Percentiles rank a stretch among this genome's conserved stretches.
Evolutionary conservation across 2,797 vertebrate genomes (phyloP).

Genomic region (Cynopterus sphinx): DNA sequence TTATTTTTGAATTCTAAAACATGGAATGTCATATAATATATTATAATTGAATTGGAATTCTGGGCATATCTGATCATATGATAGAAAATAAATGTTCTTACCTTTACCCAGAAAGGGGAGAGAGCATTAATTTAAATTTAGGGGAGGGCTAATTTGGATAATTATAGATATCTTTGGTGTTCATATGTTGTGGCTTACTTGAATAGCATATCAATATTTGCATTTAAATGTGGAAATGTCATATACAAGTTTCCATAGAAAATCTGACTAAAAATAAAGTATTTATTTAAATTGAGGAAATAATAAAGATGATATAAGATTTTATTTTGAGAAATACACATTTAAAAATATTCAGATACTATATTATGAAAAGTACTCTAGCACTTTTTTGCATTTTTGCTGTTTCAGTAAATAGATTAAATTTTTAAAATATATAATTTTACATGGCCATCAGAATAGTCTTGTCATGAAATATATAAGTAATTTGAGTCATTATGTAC

Average conservation of each 20-base stretch:
- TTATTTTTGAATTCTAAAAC: constrained; percentile 53
- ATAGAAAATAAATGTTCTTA: constrained; percentile 47
- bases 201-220: neutral
- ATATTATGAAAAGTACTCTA: constrained; percentile 1
- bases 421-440: constrained; percentile 30
- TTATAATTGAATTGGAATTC: constrained; percentile 9
- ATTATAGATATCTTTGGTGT: constrained; percentile 35
- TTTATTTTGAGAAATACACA: constrained; percentile 61
- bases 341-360: constrained; percentile 43
- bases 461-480: neutral
- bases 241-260: neutral
- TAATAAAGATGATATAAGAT: neutral
- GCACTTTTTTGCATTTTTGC: constrained; percentile 30
- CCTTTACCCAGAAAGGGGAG: constrained; percentile 41
- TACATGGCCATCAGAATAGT: neutral
- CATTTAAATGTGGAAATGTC: constrained; percentile 42
- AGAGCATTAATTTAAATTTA: constrained; percentile 40
- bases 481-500: neutral
- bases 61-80: constrained; percentile 22
- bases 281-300: neutral
- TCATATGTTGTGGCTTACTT: constrained; percentile 34
- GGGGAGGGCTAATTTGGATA: constrained; percentile 47
- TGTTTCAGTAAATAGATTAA: constrained; percentile 39
- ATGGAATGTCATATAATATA: neutral
- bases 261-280: constrained; percentile 16